Conservation (phyloP, 2,797 vertebrate species). For the Pelodytes ibericus region DNA sequence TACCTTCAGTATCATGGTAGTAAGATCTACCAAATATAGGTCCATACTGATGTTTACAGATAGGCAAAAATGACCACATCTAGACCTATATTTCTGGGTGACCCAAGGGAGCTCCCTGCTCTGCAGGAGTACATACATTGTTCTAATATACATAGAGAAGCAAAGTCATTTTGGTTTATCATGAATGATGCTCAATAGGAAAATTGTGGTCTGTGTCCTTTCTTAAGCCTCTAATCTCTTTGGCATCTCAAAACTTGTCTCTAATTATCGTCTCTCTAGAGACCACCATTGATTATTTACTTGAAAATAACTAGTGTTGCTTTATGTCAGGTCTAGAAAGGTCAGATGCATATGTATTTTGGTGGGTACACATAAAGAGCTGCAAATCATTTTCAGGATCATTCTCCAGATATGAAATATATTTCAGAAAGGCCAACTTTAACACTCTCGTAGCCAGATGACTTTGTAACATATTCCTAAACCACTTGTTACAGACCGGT, state of each 20-base stretch:
- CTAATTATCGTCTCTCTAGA: background rate
- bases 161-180: slow-evolving; percentile 1
- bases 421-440: background rate
- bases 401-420: background rate
- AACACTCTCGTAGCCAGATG: background rate
- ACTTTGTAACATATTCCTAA: slow-evolving; percentile 19
- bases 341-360: background rate
- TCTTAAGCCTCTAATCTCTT: background rate
- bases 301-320: background rate
- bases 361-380: background rate
- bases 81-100: too few species aligned
- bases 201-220: background rate
- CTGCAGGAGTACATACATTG: background rate
- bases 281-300: background rate
- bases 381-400: background rate
- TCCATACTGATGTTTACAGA: too few species aligned
- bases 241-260: slow-evolving; percentile 9
- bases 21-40: too few species aligned
- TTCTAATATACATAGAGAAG: slow-evolving; percentile 2
- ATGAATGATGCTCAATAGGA: background rate
- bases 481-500: background rate
- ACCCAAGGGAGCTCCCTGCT: too few species aligned
- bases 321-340: background rate
- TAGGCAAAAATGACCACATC: too few species aligned
- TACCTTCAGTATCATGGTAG: too few species aligned